Evolutionary conservation across 2,797 vertebrate species (phyloP).

Genomic region (Champsocephalus esox): DNA sequence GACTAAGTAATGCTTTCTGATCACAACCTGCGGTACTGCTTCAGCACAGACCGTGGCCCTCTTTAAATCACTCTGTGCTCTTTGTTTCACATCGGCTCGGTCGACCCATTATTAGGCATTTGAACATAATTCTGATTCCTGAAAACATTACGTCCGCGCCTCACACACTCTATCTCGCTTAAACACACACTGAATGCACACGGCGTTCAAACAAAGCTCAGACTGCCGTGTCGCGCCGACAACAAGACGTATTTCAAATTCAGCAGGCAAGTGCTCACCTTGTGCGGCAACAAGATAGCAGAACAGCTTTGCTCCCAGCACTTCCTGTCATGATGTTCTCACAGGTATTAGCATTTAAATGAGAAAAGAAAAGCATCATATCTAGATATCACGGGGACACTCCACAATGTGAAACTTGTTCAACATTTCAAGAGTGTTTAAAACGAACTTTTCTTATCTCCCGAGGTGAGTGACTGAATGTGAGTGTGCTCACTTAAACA

Average conservation of each 20-base stretch:
- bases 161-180: slow-evolving; percentile 11
- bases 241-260: slow-evolving; percentile 69
- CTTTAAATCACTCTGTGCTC: slow-evolving; percentile 35
- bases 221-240: slow-evolving; percentile 55
- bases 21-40: slow-evolving; percentile 12
- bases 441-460: slow-evolving; percentile 64
- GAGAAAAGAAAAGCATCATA: slow-evolving; percentile 80
- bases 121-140: slow-evolving; percentile 39
- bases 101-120: slow-evolving; percentile 23
- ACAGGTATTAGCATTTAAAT: slow-evolving; percentile 88
- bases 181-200: slow-evolving; percentile 25
- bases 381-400: slow-evolving; percentile 71
- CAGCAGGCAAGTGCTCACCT: slow-evolving; percentile 73
- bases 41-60: slow-evolving; percentile 5
- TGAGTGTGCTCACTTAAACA: slow-evolving; percentile 42
- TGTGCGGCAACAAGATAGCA: slow-evolving; percentile 78
- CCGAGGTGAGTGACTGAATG: slow-evolving; percentile 35
- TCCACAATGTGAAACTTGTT: slow-evolving; percentile 53
- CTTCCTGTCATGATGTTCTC: slow-evolving; percentile 68
- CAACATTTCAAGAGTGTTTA: slow-evolving; percentile 50
- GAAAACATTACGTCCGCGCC: slow-evolving; percentile 34
- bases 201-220: slow-evolving; percentile 32
- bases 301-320: slow-evolving; percentile 70
- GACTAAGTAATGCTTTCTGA: slow-evolving; percentile 7
- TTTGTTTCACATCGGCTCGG: slow-evolving; percentile 46